Evolutionary conservation across 2,888 invertebrate genomes (phyloP).

Genomic region (Dasypolia templi): DNA sequence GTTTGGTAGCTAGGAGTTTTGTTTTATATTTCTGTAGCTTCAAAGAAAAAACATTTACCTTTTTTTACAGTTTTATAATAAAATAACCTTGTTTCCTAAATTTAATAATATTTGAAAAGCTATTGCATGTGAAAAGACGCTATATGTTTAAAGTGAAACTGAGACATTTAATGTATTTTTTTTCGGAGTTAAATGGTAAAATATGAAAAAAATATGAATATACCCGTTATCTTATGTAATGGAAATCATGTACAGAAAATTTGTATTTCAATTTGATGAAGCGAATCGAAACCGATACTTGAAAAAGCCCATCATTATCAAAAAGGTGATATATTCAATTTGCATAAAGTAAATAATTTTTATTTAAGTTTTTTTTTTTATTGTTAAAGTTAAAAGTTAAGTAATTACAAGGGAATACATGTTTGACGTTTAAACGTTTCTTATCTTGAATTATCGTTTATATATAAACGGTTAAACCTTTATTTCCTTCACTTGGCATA

Average conservation of each 20-base stretch:
- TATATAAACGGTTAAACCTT: too few species aligned
- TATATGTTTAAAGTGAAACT: not conserved
- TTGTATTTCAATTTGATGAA: not conserved
- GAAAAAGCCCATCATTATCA: not conserved
- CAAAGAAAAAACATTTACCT: not conserved
- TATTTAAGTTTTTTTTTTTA: too few species aligned
- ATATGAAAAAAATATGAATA: slow-evolving; percentile 43
- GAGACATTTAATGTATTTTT: not conserved
- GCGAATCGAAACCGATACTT: not conserved
- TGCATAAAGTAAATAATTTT: too few species aligned
- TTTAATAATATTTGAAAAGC: not conserved
- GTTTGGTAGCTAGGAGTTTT: not conserved
- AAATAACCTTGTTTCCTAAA: not conserved
- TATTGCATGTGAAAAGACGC: not conserved
- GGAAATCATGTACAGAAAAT: not conserved
- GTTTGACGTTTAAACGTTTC: too few species aligned
- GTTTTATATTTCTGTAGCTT: not conserved
- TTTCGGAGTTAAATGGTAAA: too few species aligned
- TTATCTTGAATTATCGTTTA: too few species aligned
- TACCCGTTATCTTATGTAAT: slow-evolving; percentile 7
- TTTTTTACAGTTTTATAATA: not conserved
- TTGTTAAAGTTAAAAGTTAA: too few species aligned
- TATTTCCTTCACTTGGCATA: too few species aligned
- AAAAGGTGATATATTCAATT: too few species aligned
- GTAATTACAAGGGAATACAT: too few species aligned